phyloP scores from a whole-genome alignment of 2,113 vertebrate genomes.

The Eptesicus fuscus region DNA sequence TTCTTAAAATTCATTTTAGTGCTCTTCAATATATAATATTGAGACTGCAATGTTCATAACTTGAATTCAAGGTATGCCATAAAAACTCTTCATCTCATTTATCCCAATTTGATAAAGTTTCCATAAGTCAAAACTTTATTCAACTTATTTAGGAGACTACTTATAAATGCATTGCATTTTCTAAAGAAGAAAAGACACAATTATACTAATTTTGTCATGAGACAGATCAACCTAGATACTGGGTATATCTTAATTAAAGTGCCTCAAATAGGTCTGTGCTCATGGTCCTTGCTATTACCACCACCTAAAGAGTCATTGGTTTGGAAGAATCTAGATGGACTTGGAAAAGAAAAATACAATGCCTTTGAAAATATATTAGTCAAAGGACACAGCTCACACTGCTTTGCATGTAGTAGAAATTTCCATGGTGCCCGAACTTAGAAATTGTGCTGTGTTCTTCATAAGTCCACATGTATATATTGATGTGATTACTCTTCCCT shows the following conservation, averaged over 20 bases:
- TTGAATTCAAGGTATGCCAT: background rate
- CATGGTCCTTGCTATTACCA: background rate
- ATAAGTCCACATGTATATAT: too few species aligned
- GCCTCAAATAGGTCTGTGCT: background rate
- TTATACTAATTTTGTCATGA: background rate
- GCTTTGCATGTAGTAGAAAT: background rate
- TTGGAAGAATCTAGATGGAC: background rate
- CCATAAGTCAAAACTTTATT: background rate
- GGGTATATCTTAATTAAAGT: background rate
- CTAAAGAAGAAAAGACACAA: background rate
- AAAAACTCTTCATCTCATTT: background rate
- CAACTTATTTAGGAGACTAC: background rate
- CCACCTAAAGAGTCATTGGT: background rate
- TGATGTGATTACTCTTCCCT: background rate
- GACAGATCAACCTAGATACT: background rate
- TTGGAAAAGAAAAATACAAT: background rate
- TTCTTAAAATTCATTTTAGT: background rate
- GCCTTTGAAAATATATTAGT: background rate
- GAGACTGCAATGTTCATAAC: background rate
- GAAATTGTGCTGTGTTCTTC: background rate
- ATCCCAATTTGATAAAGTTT: background rate
- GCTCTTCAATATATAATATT: background rate
- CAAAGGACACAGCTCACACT: background rate
- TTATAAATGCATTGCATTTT: background rate
- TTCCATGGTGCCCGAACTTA: background rate